phyloP scores from a whole-genome alignment of 2,113 vertebrate species.

The Hippocampus abdominalis region DNA sequence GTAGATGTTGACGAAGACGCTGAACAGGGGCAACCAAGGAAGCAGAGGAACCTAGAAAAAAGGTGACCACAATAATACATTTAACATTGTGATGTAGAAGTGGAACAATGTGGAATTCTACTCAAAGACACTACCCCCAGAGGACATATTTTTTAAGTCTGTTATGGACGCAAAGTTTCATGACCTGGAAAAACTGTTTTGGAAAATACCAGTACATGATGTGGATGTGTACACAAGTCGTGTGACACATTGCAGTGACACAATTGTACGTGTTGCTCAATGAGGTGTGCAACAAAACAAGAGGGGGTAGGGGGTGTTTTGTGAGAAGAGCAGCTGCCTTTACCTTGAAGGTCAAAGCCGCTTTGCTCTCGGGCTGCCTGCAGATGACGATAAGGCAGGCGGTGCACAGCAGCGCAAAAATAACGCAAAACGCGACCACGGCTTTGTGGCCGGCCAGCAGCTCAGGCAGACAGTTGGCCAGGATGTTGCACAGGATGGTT shows the following conservation, averaged over 20 bases:
- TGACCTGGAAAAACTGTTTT: background rate
- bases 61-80: background rate
- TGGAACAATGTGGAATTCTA: background rate
- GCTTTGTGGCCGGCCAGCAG: conserved; percentile 44
- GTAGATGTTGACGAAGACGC: conserved; percentile 91
- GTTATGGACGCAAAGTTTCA: background rate
- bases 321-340: background rate
- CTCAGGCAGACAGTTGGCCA: conserved; percentile 55
- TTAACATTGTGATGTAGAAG: background rate
- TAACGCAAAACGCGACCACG: conserved; percentile 53
- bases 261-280: background rate
- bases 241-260: background rate
- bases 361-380: conserved; percentile 85
- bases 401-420: conserved; percentile 66
- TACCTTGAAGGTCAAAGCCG: conserved; percentile 88
- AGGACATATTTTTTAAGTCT: background rate
- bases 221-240: background rate
- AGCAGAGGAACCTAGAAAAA: conserved; percentile 84
- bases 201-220: background rate
- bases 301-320: background rate
- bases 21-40: conserved; percentile 84
- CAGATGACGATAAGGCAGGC: conserved; percentile 77
- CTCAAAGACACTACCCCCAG: no score
- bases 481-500: conserved; percentile 76
- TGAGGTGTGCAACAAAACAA: background rate